These are phyloP conservation scores for Anguilla obscura DNA, from an alignment of 2,797 vertebrate genomes.

Conservation along the genomic window DNA sequence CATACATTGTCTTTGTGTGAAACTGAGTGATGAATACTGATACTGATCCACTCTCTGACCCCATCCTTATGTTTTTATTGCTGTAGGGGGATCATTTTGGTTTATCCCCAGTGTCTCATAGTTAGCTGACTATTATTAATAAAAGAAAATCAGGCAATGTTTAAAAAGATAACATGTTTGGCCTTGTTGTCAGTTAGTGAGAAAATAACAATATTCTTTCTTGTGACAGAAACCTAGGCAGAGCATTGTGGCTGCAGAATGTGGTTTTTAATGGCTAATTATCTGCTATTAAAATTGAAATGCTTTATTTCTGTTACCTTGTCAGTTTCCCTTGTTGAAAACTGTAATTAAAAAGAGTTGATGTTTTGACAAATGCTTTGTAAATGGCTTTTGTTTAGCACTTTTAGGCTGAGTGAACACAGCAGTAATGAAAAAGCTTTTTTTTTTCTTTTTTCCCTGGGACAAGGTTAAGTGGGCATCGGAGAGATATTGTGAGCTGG, in stretches of 20 bases:
- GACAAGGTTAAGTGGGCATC: conserved; percentile 64
- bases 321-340: conserved; percentile 51
- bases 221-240: conserved; percentile 29
- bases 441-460: conserved; percentile 34
- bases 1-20: neutral
- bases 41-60: neutral
- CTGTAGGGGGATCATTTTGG: conserved; percentile 1
- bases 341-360: conserved; percentile 55
- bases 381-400: conserved; percentile 60
- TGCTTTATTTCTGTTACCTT: conserved; percentile 50
- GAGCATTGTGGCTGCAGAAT: conserved; percentile 43
- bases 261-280: conserved; percentile 57
- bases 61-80: neutral
- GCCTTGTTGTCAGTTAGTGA: conserved; percentile 1
- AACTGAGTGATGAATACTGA: neutral
- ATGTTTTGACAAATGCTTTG: conserved; percentile 58
- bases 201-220: conserved; percentile 29
- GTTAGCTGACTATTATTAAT: conserved; percentile 4
- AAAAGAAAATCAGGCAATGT: neutral
- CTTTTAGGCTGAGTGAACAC: conserved; percentile 56
- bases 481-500: conserved; percentile 50
- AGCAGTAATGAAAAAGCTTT: conserved; percentile 63
- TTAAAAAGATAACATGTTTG: conserved; percentile 21
- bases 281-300: conserved; percentile 51
- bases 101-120: conserved; percentile 16